These are phyloP conservation scores for Muscicapa striata DNA, from an alignment of 2,797 vertebrate genomes.

Conservation along the genomic window DNA sequence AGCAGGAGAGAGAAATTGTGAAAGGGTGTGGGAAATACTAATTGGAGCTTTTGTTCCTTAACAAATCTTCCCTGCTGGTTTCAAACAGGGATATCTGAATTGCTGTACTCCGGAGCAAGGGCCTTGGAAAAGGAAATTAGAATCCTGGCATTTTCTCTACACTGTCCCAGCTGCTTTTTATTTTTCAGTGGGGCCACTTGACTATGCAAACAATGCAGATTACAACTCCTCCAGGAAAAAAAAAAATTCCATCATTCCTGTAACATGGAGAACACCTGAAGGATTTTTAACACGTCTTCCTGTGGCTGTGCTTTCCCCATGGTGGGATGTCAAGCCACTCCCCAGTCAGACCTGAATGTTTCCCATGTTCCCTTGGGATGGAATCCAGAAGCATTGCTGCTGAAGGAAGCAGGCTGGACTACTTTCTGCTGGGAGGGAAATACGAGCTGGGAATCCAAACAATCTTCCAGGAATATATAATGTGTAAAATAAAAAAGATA, in stretches of 20 bases:
- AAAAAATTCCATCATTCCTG: background rate
- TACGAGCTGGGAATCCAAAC: background rate
- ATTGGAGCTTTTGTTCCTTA: constrained; percentile 82
- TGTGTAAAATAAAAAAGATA: background rate
- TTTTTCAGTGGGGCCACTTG: constrained; percentile 61
- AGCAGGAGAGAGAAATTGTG: constrained; percentile 79
- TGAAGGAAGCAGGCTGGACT: background rate
- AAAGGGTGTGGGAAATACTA: constrained; percentile 85
- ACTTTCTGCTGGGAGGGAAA: background rate
- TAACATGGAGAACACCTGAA: constrained; percentile 20
- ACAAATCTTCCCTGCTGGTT: constrained; percentile 81
- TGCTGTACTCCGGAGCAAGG: constrained; percentile 75
- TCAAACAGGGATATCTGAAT: constrained; percentile 79
- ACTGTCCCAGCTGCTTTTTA: constrained; percentile 57
- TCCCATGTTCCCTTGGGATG: background rate
- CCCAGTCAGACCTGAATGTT: background rate
- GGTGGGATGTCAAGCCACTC: background rate
- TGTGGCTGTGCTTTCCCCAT: background rate
- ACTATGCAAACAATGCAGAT: constrained; percentile 65
- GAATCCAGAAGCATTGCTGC: background rate
- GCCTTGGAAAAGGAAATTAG: constrained; percentile 72
- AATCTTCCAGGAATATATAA: background rate
- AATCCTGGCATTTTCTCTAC: constrained; percentile 68
- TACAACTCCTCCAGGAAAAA: constrained; percentile 41
- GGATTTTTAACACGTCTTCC: background rate